Evolutionary conservation across 2,113 vertebrate species (phyloP).

Genomic region (Empidonax alnorum): DNA sequence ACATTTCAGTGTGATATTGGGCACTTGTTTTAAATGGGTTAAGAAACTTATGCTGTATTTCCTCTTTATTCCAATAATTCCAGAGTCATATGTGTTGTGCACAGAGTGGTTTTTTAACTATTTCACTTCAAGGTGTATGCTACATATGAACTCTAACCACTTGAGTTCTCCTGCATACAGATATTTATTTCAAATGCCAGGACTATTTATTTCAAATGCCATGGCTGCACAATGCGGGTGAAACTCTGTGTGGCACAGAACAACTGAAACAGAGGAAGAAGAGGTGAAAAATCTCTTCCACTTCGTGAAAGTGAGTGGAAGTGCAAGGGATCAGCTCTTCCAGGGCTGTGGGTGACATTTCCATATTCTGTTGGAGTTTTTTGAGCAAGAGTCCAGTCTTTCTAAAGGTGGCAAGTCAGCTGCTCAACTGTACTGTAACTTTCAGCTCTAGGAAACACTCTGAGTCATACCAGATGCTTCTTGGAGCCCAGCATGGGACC

Average conservation of each 20-base stretch:
- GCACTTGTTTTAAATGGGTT: background rate
- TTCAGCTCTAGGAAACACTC: conserved; percentile 50
- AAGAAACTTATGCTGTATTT: background rate
- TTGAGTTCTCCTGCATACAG: background rate
- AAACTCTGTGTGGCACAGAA: background rate
- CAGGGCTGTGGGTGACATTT: background rate
- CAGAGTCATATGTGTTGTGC: background rate
- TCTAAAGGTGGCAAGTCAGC: background rate
- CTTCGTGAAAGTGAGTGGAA: background rate
- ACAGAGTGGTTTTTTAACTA: background rate
- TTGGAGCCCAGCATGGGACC: background rate
- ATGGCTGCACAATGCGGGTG: background rate
- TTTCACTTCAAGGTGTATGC: background rate
- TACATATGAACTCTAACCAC: background rate
- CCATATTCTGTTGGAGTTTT: background rate
- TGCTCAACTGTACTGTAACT: background rate
- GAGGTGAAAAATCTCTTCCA: background rate
- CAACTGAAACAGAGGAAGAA: background rate
- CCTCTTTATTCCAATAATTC: background rate
- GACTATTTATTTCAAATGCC: background rate
- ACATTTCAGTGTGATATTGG: background rate
- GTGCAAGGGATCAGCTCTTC: background rate
- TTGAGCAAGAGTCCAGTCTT: background rate
- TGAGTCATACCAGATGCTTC: conserved; percentile 46
- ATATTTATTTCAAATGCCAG: background rate